Evolutionary conservation across 2,888 invertebrate genomes (phyloP).

Genomic region (Listrodromus nycthemerus): DNA sequence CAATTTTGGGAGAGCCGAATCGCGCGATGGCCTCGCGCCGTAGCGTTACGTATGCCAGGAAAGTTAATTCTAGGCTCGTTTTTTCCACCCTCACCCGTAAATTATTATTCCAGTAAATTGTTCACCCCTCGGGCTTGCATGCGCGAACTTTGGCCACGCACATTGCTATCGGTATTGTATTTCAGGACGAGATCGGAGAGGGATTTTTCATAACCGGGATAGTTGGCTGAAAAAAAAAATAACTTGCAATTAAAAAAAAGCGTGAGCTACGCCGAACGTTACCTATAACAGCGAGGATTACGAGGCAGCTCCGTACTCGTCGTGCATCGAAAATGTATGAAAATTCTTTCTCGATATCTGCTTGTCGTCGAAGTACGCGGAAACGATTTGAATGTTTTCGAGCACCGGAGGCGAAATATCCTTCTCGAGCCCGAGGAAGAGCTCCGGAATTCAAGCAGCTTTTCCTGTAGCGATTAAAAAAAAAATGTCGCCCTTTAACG

Average conservation of each 20-base stretch:
- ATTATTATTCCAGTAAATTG: constrained; percentile 20
- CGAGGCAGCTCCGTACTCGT: not conserved
- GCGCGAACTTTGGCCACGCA: not conserved
- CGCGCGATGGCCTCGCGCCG: not conserved
- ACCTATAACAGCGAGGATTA: not conserved
- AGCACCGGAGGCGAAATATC: constrained; percentile 28
- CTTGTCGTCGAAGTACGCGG: constrained; percentile 42
- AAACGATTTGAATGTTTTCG: constrained; percentile 33
- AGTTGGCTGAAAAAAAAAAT: not conserved
- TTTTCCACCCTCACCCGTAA: not conserved
- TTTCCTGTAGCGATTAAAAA: constrained; percentile 2
- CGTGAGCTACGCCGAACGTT: not conserved
- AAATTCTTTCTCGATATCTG: constrained; percentile 50
- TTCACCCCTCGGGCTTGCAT: not conserved
- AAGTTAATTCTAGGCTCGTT: constrained; percentile 27
- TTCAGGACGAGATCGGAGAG: not conserved
- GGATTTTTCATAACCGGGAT: not conserved
- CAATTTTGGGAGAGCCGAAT: constrained; percentile 21
- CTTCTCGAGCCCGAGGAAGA: not conserved
- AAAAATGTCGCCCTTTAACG: not conserved
- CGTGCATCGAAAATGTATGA: constrained; percentile 33
- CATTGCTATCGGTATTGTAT: not conserved
- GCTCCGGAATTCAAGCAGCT: constrained; percentile 2
- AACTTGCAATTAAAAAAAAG: constrained; percentile 27
- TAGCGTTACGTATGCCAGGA: constrained; percentile 4